Base-by-base conservation (phyloP, 37 sponge, comb jelly and placozoan species). In the Halichondria panicea region DNA sequence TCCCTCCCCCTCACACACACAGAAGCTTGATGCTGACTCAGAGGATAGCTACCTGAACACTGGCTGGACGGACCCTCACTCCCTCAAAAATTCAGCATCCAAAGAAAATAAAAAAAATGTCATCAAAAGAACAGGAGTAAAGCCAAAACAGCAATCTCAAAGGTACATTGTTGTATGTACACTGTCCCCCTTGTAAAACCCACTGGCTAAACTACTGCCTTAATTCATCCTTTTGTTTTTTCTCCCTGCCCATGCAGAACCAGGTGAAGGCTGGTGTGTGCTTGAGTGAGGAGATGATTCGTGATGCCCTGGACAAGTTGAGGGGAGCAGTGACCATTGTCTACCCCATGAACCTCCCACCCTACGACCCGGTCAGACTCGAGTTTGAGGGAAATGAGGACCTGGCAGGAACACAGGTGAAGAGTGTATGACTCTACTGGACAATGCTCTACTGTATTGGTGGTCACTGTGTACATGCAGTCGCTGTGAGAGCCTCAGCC, bases 281-380 rank as follows among this genome's bases (percentile, higher is more conserved):
- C 39, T 68, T 97, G 84, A 92, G 91, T 24, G 88, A 75, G 46
- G 84, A 75, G 30, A 87, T 84, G 33, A 89, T 92, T 25, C 43
- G 58, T 31, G 91, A 89, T 61, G 84, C 88, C 7, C 61, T 97
- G 32, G 93, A 92, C 63, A 89, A 90, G 72, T 82, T 97, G 52
- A 66, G 91, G 63, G 99, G 99, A 53, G 95, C 93, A 31, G 85
- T 91, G 50, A 95, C 90, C 56, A 97, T 97, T 28, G 95, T 97
- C 38, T 97, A 95, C 82, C 99, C 99, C 27, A 97, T 97, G 99
- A 78, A 82, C 40, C 81, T 97, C 30, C 99, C 99, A 1, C 96
- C 91, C 41, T 82, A 95, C 56, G 99, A 97, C 66, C 93, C 95
- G 2, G 89, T 97, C 43, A 74, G 92, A 61, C 67, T 89, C 66